phyloP scores from a whole-genome alignment of 2,888 invertebrate genomes.

The Dascillus cervinus region DNA sequence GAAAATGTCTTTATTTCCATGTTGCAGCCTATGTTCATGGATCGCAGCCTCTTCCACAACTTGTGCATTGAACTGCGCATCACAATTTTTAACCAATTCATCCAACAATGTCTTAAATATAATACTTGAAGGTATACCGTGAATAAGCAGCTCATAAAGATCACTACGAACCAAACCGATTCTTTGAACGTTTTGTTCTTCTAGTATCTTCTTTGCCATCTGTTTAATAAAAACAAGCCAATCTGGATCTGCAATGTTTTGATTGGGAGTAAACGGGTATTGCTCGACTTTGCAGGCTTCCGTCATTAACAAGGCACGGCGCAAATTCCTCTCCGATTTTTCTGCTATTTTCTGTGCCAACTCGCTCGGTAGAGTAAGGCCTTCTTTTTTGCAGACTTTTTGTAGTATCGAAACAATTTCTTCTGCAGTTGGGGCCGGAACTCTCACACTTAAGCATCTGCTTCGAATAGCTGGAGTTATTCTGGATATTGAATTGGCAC shows the following conservation, averaged over 20 bases:
- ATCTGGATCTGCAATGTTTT: constrained; percentile 80
- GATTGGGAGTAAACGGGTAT: constrained; percentile 72
- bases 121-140: constrained; percentile 87
- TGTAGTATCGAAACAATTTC: constrained; percentile 60
- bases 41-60: constrained; percentile 79
- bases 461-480: constrained; percentile 97
- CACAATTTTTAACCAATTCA: constrained; percentile 82
- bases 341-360: constrained; percentile 71
- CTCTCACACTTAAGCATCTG: constrained; percentile 85
- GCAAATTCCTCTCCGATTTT: constrained; percentile 77
- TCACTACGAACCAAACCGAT: constrained; percentile 78
- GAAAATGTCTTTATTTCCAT: constrained; percentile 90
- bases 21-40: constrained; percentile 87
- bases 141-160: constrained; percentile 87
- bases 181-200: constrained; percentile 80
- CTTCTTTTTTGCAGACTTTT: constrained; percentile 72
- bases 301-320: constrained; percentile 86
- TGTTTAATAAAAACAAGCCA: constrained; percentile 86
- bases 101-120: constrained; percentile 83
- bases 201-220: constrained; percentile 77
- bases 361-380: constrained; percentile 65
- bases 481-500: constrained; percentile 89
- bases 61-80: constrained; percentile 79
- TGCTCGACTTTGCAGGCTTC: constrained; percentile 91
- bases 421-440: constrained; percentile 75